phyloP scores from a whole-genome alignment of 2,797 vertebrate species.

The Hylomyscus alleni region DNA sequence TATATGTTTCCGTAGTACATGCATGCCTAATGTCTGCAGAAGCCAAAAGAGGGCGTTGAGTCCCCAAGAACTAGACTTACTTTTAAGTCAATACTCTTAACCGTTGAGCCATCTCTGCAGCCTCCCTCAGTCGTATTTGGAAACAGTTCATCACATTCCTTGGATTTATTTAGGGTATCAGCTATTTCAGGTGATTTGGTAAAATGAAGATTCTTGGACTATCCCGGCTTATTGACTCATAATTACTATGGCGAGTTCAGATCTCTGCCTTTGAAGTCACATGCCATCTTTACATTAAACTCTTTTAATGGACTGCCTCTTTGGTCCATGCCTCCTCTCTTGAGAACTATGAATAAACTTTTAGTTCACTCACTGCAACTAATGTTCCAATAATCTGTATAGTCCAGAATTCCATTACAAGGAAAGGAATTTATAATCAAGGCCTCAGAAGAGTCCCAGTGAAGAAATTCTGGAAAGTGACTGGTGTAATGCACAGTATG shows the following conservation, averaged over 20 bases:
- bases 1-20: no score
- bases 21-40: not conserved
- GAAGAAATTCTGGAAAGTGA: not conserved
- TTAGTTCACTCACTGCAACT: constrained; percentile 24
- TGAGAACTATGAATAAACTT: not conserved
- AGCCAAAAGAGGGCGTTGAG: not conserved
- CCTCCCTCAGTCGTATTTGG: not conserved
- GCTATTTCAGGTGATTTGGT: not conserved
- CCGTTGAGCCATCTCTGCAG: not conserved
- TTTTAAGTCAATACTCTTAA: not conserved
- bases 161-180: not conserved
- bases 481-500: not conserved
- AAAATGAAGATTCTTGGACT: not conserved
- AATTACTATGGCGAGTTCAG: not conserved
- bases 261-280: constrained; percentile 29
- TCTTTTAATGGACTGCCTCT: not conserved
- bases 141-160: constrained; percentile 3
- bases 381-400: not conserved
- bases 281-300: not conserved
- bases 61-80: not conserved
- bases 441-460: not conserved
- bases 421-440: not conserved
- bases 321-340: not conserved
- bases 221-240: not conserved
- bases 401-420: not conserved